Percentiles rank a stretch among this genome's conserved stretches.
These are phyloP conservation scores for Athetis lepigone DNA, from an alignment of 2,888 invertebrate genomes.

Conservation along the genomic window DNA sequence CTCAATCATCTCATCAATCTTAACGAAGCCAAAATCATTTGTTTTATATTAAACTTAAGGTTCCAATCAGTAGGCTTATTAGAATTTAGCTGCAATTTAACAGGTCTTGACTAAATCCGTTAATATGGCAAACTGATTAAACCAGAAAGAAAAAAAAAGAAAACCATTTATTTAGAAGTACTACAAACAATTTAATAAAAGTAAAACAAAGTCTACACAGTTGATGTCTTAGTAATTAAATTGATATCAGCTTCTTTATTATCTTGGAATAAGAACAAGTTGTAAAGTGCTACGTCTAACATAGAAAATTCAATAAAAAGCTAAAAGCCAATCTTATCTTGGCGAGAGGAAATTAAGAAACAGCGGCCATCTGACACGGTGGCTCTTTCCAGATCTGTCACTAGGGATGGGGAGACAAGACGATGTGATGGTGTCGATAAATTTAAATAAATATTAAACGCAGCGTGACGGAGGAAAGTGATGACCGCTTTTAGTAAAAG, in stretches of 20 bases:
- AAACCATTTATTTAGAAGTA: neutral
- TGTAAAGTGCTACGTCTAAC: constrained; percentile 85
- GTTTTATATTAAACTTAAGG: too few relatives aligned
- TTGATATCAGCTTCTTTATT: constrained; percentile 62
- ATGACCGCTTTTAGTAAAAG: neutral
- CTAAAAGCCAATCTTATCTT: constrained; percentile 91
- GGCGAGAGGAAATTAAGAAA: constrained; percentile 90
- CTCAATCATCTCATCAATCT: too few relatives aligned
- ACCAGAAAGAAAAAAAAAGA: too few relatives aligned
- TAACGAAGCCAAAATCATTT: too few relatives aligned
- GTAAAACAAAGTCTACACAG: constrained; percentile 46
- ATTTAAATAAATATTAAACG: neutral
- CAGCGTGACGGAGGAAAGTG: neutral
- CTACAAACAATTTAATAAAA: constrained; percentile 35
- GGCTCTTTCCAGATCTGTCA: constrained; percentile 86
- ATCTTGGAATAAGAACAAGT: constrained; percentile 71
- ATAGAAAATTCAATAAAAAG: constrained; percentile 91
- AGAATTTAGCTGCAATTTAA: too few relatives aligned
- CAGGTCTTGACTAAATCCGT: too few relatives aligned
- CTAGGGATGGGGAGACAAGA: constrained; percentile 73
- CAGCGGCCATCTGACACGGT: constrained; percentile 90
- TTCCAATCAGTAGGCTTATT: too few relatives aligned
- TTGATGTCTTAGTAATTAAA: constrained; percentile 59
- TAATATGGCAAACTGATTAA: too few relatives aligned
- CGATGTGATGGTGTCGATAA: constrained; percentile 43